Conservation (phyloP, 2,888 invertebrate genomes). For the Hyppa rectilinea region DNA sequence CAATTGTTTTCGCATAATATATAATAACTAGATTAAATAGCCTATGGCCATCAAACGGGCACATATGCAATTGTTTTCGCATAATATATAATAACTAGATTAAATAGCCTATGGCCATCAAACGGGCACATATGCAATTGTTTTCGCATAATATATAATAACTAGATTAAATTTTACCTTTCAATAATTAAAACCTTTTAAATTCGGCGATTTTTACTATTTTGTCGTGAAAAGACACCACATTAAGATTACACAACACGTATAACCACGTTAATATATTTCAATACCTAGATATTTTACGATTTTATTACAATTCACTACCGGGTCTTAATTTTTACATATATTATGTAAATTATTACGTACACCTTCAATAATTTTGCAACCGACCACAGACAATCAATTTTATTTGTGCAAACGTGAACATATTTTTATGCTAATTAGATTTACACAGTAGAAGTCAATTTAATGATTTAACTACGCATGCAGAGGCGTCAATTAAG, state of each 20-base stretch:
- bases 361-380: slow-evolving; percentile 21
- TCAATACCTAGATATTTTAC: neutral
- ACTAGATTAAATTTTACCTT: neutral
- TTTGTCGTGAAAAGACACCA: neutral
- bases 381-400: slow-evolving; percentile 17
- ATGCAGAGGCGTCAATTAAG: neutral
- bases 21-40: too few species aligned
- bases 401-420: neutral
- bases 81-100: too few species aligned
- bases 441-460: slow-evolving; percentile 17
- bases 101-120: too few species aligned
- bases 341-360: slow-evolving; percentile 43
- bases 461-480: neutral
- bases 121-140: too few species aligned
- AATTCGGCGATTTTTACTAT: neutral
- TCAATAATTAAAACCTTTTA: neutral
- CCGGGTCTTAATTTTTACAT: slow-evolving; percentile 24
- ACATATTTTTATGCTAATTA: slow-evolving; percentile 20
- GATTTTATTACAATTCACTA: neutral
- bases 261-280: neutral
- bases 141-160: neutral
- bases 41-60: too few species aligned
- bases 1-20: too few species aligned
- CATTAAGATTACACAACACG: neutral
- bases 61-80: too few species aligned